phyloP scores from a whole-genome alignment of 2,113 vertebrate genomes.

The Marmota flaviventris region DNA sequence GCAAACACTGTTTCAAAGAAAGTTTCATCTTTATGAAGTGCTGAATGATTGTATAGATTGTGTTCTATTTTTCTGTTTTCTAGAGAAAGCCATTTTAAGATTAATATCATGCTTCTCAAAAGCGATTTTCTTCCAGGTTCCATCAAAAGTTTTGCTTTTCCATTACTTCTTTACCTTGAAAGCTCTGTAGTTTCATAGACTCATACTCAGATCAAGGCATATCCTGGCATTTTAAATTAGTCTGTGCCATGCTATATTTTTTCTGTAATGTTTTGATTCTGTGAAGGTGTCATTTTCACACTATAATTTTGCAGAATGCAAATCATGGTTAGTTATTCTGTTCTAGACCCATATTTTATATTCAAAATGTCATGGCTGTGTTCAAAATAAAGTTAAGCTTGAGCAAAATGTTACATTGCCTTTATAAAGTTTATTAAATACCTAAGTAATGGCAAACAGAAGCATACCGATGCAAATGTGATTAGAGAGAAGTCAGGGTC shows the following conservation, averaged over 20 bases:
- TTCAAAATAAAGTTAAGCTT: constrained; percentile 83
- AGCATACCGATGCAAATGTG: neutral
- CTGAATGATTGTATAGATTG: neutral
- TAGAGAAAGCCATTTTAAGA: constrained; percentile 39
- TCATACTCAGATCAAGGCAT: constrained; percentile 75
- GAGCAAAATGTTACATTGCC: constrained; percentile 79
- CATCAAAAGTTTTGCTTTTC: constrained; percentile 69
- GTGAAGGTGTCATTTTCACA: constrained; percentile 87
- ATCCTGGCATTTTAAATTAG: constrained; percentile 83
- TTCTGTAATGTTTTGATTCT: constrained; percentile 83
- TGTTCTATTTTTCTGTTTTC: constrained; percentile 31
- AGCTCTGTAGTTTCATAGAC: constrained; percentile 68
- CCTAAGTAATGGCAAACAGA: constrained; percentile 31
- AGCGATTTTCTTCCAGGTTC: constrained; percentile 66
- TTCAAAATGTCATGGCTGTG: constrained; percentile 85
- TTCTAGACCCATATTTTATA: constrained; percentile 86
- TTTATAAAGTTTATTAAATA: constrained; percentile 69
- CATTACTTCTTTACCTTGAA: constrained; percentile 58
- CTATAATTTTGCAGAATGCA: constrained; percentile 86
- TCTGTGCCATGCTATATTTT: constrained; percentile 83
- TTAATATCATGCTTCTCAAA: constrained; percentile 28
- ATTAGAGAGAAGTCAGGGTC: neutral
- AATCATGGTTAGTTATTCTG: constrained; percentile 85
- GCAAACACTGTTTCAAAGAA: neutral
- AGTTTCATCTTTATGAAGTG: constrained; percentile 22